phyloP scores from a whole-genome alignment of 2,797 vertebrate species.

The Peromyscus aztecus region DNA sequence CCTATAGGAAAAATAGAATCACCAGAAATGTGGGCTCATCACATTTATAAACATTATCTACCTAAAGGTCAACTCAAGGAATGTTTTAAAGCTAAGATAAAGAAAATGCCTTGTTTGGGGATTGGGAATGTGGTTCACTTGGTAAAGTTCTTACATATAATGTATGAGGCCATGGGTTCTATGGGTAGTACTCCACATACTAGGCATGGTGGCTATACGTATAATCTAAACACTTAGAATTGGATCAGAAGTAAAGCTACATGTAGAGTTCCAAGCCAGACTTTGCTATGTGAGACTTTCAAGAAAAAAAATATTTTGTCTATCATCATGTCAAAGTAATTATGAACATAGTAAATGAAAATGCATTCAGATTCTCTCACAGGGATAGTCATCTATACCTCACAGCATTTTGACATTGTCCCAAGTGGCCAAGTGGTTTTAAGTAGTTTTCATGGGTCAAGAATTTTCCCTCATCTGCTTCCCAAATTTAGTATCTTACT shows the following conservation, averaged over 20 bases:
- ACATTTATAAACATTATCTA: not conserved
- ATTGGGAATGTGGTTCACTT: not conserved
- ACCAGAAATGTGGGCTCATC: not conserved
- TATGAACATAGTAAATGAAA: not conserved
- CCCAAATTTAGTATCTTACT: not conserved
- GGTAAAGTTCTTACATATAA: not conserved
- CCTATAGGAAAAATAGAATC: not conserved
- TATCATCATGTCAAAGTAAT: conserved; percentile 36
- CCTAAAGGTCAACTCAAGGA: not conserved
- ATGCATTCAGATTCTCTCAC: not conserved
- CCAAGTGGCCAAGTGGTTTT: not conserved
- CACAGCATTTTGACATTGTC: not conserved
- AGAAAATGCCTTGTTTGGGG: not conserved
- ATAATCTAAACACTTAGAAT: not conserved
- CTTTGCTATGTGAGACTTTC: not conserved
- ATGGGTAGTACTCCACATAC: not conserved
- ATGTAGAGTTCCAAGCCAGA: not conserved
- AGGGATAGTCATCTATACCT: not conserved
- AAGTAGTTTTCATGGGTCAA: not conserved
- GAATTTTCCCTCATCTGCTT: not conserved
- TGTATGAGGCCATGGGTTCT: not conserved
- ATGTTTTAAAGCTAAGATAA: not conserved
- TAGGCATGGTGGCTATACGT: not conserved
- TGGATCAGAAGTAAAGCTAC: not conserved
- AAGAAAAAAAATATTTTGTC: not conserved